These are phyloP conservation scores for Stigmatopora nigra DNA, from an alignment of 2,113 vertebrate species.

Conservation along the genomic window DNA sequence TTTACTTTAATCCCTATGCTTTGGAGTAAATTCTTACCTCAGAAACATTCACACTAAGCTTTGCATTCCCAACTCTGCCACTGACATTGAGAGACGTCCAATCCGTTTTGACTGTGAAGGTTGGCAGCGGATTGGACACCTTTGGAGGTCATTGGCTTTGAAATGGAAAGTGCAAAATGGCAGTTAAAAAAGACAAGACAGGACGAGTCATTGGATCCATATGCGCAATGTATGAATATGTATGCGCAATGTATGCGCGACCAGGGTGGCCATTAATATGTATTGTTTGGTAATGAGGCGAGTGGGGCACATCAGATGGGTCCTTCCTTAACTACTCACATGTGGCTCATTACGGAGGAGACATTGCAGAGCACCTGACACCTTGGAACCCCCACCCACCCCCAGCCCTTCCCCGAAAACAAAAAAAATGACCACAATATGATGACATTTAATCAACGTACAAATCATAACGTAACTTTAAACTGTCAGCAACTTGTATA, in stretches of 20 bases:
- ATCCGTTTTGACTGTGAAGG: too few relatives aligned
- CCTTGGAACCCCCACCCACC: slow-evolving; percentile 11
- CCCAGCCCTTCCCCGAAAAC: background rate
- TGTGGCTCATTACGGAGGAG: slow-evolving; percentile 65
- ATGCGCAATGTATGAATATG: slow-evolving; percentile 66
- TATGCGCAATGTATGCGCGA: slow-evolving; percentile 65
- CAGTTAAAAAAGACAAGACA: slow-evolving; percentile 16
- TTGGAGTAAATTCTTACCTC: too few relatives aligned
- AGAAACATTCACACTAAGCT: too few relatives aligned
- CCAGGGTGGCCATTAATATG: slow-evolving; percentile 70
- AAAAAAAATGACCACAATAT: background rate
- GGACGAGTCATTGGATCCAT: slow-evolving; percentile 40
- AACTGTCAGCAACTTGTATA: background rate
- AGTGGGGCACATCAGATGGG: slow-evolving; percentile 64
- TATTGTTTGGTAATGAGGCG: slow-evolving; percentile 69
- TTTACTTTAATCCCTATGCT: too few relatives aligned
- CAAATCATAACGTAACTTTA: background rate
- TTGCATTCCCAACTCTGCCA: too few relatives aligned
- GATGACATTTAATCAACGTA: background rate
- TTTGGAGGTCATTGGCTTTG: too few relatives aligned
- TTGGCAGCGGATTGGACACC: too few relatives aligned
- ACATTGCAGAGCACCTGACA: slow-evolving; percentile 57
- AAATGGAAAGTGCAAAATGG: slow-evolving; percentile 13
- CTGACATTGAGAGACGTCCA: too few relatives aligned
- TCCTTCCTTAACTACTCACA: slow-evolving; percentile 66